Percentiles rank a stretch among this genome's conserved stretches.
These are phyloP conservation scores for Grantiella picta DNA, from an alignment of 2,113 vertebrate genomes.

Conservation along the genomic window DNA sequence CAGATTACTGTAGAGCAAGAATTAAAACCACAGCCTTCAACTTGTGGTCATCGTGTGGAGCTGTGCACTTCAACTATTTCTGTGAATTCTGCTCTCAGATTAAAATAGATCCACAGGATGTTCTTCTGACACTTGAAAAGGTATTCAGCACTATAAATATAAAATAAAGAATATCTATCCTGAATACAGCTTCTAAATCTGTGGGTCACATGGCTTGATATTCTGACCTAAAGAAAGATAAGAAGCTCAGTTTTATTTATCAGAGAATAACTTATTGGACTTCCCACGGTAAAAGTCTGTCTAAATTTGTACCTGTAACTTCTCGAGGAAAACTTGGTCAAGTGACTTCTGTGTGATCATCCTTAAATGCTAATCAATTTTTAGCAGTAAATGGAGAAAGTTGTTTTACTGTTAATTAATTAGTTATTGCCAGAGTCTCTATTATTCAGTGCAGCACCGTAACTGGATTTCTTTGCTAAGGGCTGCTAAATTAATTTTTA, in stretches of 20 bases:
- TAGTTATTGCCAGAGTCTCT: background rate
- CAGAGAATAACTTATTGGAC: background rate
- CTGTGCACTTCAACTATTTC: background rate
- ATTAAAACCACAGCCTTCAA: background rate
- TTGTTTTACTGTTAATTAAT: conserved; percentile 10
- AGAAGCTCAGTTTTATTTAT: background rate
- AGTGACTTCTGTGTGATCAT: background rate
- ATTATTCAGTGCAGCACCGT: background rate
- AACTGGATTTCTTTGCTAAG: background rate
- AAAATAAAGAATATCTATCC: background rate
- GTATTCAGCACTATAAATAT: background rate
- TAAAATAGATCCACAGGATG: background rate
- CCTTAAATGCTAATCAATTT: background rate
- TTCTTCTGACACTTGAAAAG: background rate
- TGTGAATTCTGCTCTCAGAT: background rate
- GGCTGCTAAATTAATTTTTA: conserved; percentile 27
- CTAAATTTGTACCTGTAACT: background rate
- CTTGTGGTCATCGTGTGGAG: background rate
- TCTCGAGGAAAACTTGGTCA: background rate
- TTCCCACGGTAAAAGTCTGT: background rate
- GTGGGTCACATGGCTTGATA: background rate
- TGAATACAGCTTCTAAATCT: background rate
- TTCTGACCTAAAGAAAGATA: background rate
- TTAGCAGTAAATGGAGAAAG: background rate
- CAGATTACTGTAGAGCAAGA: background rate